Conservation (phyloP, 2,888 invertebrate genomes). For the Heliconius erato region DNA sequence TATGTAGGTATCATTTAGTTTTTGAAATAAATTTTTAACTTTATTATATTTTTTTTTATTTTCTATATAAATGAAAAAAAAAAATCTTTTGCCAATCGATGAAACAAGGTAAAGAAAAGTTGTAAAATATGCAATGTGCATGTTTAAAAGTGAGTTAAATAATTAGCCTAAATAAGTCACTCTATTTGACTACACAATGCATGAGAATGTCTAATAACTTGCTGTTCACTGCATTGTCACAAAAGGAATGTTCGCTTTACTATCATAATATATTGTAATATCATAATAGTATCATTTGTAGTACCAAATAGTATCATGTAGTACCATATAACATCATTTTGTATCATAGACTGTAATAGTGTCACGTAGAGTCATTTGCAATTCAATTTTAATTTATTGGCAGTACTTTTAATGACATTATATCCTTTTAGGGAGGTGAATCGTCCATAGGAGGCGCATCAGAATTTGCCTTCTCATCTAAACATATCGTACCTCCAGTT, state of each 20-base stretch:
- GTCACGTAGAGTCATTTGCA: not conserved
- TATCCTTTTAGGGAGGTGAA: constrained; percentile 68
- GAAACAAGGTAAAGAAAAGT: constrained; percentile 44
- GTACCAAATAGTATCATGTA: not conserved
- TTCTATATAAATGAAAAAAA: not conserved
- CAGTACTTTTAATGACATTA: not conserved
- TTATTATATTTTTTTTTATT: constrained; percentile 33
- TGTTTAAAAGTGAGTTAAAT: constrained; percentile 31
- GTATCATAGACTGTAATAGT: not conserved
- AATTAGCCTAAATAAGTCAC: constrained; percentile 10
- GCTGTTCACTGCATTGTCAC: not conserved
- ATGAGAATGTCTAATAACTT: constrained; percentile 28
- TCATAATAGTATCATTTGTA: not conserved
- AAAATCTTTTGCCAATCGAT: not conserved
- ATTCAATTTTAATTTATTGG: not conserved
- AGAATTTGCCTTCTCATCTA: constrained; percentile 64
- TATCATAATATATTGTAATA: not conserved
- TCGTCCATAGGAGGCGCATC: constrained; percentile 62
- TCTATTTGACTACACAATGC: constrained; percentile 26
- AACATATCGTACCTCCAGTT: constrained; percentile 53
- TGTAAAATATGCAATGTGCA: constrained; percentile 33
- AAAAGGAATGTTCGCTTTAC: not conserved
- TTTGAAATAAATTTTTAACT: constrained; percentile 2
- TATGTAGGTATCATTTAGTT: not conserved
- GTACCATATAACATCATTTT: not conserved